Evolutionary conservation across 2,888 invertebrate species (phyloP).

Genomic region (Metopia argyrocephala): DNA sequence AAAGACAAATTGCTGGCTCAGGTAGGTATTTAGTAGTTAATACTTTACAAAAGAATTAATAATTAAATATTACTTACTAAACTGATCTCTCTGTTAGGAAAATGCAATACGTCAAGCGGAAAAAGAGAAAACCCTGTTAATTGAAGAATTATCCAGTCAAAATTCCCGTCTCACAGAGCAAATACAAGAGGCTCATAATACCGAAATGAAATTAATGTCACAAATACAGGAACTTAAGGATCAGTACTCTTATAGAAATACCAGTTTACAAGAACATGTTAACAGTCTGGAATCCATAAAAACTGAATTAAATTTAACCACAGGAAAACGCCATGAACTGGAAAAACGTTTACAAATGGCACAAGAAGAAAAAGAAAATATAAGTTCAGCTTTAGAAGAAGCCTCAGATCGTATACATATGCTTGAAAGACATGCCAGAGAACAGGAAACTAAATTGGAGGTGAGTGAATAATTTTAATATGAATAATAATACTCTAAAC

Average conservation of each 20-base stretch:
- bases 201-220: slow-evolving; percentile 87
- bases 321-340: slow-evolving; percentile 90
- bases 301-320: slow-evolving; percentile 91
- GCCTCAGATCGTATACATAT: slow-evolving; percentile 92
- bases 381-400: slow-evolving; percentile 90
- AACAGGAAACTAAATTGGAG: slow-evolving; percentile 83
- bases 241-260: slow-evolving; percentile 89
- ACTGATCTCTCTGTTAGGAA: slow-evolving; percentile 71
- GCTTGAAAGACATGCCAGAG: slow-evolving; percentile 89
- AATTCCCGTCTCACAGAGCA: slow-evolving; percentile 91
- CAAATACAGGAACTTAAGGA: slow-evolving; percentile 91
- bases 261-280: slow-evolving; percentile 90
- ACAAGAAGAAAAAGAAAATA: slow-evolving; percentile 88
- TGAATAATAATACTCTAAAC: too few species aligned
- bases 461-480: slow-evolving; percentile 69
- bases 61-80: neutral
- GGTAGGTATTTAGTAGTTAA: slow-evolving; percentile 71
- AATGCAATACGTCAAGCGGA: slow-evolving; percentile 80
- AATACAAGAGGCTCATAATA: slow-evolving; percentile 89
- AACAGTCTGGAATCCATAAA: slow-evolving; percentile 92
- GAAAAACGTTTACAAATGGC: slow-evolving; percentile 88
- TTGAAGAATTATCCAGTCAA: slow-evolving; percentile 92
- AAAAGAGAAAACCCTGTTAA: slow-evolving; percentile 88
- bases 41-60: neutral
- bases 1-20: slow-evolving; percentile 86